These are phyloP conservation scores for Eulemur rufifrons DNA, from an alignment of 2,113 vertebrate species.

Conservation along the genomic window DNA sequence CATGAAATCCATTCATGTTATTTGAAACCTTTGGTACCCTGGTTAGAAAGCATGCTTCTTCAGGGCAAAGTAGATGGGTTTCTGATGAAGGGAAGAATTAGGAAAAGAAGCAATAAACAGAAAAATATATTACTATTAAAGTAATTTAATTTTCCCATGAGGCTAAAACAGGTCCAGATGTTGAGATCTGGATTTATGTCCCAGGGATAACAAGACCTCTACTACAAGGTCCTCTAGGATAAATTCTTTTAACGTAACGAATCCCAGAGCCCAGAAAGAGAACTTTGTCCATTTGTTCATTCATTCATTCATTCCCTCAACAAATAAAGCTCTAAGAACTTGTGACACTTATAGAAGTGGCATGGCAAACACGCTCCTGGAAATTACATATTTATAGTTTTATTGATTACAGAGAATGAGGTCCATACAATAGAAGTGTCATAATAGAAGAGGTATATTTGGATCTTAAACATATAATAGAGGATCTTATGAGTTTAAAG, in stretches of 20 bases:
- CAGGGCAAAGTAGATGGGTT: too few species aligned
- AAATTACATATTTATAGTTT: not conserved
- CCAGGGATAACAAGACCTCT: not conserved
- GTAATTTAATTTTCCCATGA: not conserved
- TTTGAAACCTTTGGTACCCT: not conserved
- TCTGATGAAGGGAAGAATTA: not conserved
- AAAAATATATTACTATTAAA: not conserved
- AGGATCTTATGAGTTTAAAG: not conserved
- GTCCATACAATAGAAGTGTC: not conserved
- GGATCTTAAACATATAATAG: not conserved
- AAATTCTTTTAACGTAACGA: not conserved
- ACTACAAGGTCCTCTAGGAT: not conserved
- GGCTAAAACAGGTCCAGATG: not conserved
- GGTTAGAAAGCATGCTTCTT: not conserved
- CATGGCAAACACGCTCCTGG: not conserved
- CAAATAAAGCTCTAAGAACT: not conserved
- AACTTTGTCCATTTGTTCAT: not conserved
- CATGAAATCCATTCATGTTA: not conserved
- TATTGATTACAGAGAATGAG: not conserved
- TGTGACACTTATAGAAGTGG: too few species aligned
- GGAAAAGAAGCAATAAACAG: not conserved
- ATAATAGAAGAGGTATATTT: not conserved
- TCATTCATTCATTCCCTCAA: not conserved
- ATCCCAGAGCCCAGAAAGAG: not conserved
- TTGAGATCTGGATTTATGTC: not conserved